A percentile compares a stretch with the other conserved stretches of the same genome.
phyloP scores from a whole-genome alignment of 2,113 vertebrate genomes.

The Penelope pileata region DNA sequence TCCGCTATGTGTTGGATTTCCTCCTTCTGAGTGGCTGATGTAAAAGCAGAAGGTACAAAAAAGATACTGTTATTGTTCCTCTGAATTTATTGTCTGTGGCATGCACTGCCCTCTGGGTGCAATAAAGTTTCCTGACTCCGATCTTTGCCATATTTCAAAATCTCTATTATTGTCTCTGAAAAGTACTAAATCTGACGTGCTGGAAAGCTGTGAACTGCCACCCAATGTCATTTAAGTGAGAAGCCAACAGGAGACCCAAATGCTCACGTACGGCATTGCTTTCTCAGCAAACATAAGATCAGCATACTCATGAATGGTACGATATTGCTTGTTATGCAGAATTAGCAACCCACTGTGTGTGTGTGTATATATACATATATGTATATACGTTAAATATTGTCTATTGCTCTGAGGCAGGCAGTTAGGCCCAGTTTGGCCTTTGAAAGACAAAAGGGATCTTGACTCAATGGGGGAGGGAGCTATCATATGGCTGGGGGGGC shows the following conservation, averaged over 20 bases:
- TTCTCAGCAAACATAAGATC: background rate
- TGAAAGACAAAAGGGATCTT: background rate
- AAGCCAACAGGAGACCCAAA: background rate
- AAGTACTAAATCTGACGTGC: background rate
- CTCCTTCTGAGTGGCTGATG: background rate
- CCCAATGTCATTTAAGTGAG: background rate
- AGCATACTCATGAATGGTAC: too few species aligned
- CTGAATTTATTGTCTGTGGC: conserved; percentile 9
- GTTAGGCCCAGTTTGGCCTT: background rate
- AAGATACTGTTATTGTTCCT: conserved; percentile 15
- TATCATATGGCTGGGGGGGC: background rate
- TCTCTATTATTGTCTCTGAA: background rate
- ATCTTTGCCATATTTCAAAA: conserved; percentile 18
- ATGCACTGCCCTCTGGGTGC: background rate
- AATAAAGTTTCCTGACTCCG: background rate
- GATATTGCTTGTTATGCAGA: background rate
- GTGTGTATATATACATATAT: too few species aligned
- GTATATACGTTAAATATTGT: background rate
- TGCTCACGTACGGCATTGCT: too few species aligned
- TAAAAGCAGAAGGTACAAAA: conserved; percentile 1
- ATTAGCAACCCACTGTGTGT: background rate
- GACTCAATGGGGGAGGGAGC: background rate
- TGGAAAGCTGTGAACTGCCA: background rate
- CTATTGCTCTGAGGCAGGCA: background rate
- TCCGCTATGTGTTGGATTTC: background rate